Conservation (phyloP, 2,888 invertebrate genomes). For the Scelioninae gen. 1 region DNA sequence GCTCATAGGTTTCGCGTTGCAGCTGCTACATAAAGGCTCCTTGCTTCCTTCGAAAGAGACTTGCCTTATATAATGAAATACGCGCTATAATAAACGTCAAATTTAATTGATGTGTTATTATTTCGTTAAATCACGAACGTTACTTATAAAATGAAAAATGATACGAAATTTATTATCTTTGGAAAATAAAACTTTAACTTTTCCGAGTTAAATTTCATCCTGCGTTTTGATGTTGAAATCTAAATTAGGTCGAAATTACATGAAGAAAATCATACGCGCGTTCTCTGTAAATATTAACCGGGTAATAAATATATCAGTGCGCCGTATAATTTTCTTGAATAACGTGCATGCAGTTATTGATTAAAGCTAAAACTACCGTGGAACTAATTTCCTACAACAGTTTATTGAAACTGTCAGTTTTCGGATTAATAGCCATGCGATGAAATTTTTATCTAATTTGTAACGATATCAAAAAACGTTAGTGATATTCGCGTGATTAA, state of each 20-base stretch:
- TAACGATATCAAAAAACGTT: neutral
- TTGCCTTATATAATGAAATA: no score
- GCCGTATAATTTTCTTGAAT: slow-evolving; percentile 29
- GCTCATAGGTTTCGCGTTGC: no score
- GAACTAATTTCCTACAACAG: slow-evolving; percentile 28
- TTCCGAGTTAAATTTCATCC: neutral
- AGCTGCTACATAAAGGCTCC: no score
- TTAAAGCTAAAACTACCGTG: slow-evolving; percentile 29
- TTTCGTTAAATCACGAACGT: no score
- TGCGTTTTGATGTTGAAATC: slow-evolving; percentile 8
- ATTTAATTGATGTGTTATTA: no score
- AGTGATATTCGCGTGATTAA: neutral
- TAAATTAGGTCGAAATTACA: slow-evolving; percentile 16
- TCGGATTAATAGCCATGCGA: slow-evolving; percentile 18
- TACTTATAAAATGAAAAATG: no score
- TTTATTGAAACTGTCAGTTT: slow-evolving; percentile 40
- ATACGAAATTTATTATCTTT: no score
- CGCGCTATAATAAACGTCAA: no score
- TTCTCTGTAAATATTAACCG: slow-evolving; percentile 30
- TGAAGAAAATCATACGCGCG: slow-evolving; percentile 13
- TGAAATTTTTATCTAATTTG: slow-evolving; percentile 32
- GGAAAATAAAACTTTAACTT: no score
- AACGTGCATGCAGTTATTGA: slow-evolving; percentile 34
- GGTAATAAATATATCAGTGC: slow-evolving; percentile 41
- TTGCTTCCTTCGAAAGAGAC: no score